Conservation (phyloP, 2,888 invertebrate genomes). For the Drosophila lacicola region DNA sequence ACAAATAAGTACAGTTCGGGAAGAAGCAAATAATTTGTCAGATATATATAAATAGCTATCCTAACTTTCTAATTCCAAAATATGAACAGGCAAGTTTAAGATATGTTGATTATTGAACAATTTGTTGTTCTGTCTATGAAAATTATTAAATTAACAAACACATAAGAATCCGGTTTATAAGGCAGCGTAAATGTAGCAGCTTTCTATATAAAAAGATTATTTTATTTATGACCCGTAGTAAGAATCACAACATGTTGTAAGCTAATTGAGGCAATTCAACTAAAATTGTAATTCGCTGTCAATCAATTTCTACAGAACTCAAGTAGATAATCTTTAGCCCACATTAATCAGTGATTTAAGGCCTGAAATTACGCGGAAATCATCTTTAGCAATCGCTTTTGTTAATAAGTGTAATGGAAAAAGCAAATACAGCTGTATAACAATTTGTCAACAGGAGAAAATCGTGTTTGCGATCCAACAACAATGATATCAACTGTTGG, state of each 20-base stretch:
- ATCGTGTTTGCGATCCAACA: conserved; percentile 8
- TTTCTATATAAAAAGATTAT: conserved; percentile 13
- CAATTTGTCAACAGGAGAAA: conserved; percentile 2
- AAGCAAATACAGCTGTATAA: conserved; percentile 28
- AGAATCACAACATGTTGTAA: no score
- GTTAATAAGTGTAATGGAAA: conserved; percentile 11
- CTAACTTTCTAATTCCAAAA: neutral
- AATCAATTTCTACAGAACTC: neutral
- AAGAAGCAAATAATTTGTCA: neutral
- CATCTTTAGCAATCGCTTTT: neutral
- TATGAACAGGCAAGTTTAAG: no score
- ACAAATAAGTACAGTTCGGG: neutral
- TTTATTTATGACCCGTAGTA: no score
- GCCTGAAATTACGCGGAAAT: neutral
- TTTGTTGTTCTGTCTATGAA: no score
- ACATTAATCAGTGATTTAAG: conserved; percentile 6
- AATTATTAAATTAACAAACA: neutral
- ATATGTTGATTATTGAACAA: no score
- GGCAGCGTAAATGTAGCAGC: conserved; percentile 2
- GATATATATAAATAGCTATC: neutral
- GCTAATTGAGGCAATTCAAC: neutral
- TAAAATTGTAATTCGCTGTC: neutral
- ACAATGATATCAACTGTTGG: conserved; percentile 26
- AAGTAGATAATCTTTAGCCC: neutral
- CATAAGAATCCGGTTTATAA: conserved; percentile 28